phyloP scores from a whole-genome alignment of 1,140 invertebrate genomes.

The Calephelis nemesis region DNA sequence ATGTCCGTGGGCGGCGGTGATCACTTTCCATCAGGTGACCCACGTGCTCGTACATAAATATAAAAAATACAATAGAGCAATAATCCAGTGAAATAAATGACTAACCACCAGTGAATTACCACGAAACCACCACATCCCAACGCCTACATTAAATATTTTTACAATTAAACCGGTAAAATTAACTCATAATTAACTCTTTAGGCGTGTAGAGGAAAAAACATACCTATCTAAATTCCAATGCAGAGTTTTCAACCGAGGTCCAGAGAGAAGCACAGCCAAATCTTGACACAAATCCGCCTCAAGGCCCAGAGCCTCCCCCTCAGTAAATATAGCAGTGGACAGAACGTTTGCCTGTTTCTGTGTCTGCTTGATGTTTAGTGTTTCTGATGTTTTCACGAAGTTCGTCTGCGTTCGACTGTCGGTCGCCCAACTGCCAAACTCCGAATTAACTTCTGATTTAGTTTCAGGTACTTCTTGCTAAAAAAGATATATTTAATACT shows the following conservation, averaged over 20 bases:
- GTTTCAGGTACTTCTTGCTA: slow-evolving; percentile 42
- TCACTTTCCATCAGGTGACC: too few relatives aligned
- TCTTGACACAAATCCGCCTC: slow-evolving; percentile 77
- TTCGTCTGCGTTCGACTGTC: slow-evolving; percentile 65
- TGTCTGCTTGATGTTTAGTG: slow-evolving; percentile 43
- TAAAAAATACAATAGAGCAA: too few relatives aligned
- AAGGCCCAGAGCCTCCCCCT: slow-evolving; percentile 66
- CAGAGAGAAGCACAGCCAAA: slow-evolving; percentile 79
- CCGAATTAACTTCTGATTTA: slow-evolving; percentile 43
- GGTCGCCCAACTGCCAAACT: slow-evolving; percentile 70
- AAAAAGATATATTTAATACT: background rate
- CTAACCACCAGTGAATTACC: too few relatives aligned
- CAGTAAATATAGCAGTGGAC: slow-evolving; percentile 63
- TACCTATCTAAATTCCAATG: slow-evolving; percentile 81
- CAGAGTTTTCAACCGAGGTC: slow-evolving; percentile 79
- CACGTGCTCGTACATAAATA: too few relatives aligned
- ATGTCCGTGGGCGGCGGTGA: too few relatives aligned
- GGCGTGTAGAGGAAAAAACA: background rate
- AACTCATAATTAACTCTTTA: too few relatives aligned
- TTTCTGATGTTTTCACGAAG: slow-evolving; percentile 65
- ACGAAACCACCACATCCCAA: too few relatives aligned
- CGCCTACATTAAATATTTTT: too few relatives aligned
- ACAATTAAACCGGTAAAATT: too few relatives aligned
- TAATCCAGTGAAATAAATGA: too few relatives aligned
- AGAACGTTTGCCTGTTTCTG: slow-evolving; percentile 59